A percentile compares a stretch with the other conserved stretches of the same genome.
These are phyloP conservation scores for Charanyca ferruginea DNA, from an alignment of 2,888 invertebrate genomes.

Conservation along the genomic window DNA sequence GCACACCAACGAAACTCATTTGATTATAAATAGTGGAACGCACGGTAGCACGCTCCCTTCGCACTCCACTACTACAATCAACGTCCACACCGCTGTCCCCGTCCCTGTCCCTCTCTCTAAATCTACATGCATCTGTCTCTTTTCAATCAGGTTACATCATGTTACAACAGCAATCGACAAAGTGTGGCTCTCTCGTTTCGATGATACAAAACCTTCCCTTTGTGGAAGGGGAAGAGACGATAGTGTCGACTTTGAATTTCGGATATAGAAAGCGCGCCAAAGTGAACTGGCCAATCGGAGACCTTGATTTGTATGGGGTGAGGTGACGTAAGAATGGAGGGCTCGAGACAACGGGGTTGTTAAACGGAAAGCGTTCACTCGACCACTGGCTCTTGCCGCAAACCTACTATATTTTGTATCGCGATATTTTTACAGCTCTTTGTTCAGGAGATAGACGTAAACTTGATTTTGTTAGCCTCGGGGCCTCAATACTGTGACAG, in stretches of 20 bases:
- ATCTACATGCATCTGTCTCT: conserved; percentile 72
- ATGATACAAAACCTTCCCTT: conserved; percentile 66
- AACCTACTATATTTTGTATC: conserved; percentile 80
- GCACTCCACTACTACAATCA: conserved; percentile 88
- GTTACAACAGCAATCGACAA: conserved; percentile 76
- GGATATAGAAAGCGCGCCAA: conserved; percentile 88
- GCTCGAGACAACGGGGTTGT: conserved; percentile 86
- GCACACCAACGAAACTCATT: conserved; percentile 84
- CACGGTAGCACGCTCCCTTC: conserved; percentile 91
- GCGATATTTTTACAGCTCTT: conserved; percentile 86
- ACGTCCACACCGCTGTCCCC: conserved; percentile 78
- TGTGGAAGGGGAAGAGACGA: conserved; percentile 75
- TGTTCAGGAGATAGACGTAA: conserved; percentile 83
- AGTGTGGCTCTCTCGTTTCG: conserved; percentile 78
- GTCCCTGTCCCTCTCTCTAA: conserved; percentile 74
- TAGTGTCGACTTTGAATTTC: conserved; percentile 73
- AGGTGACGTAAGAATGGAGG: conserved; percentile 87
- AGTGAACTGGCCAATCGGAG: conserved; percentile 82
- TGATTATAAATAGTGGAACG: conserved; percentile 91
- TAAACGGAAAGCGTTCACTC: conserved; percentile 88
- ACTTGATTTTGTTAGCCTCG: conserved; percentile 83
- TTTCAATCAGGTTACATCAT: conserved; percentile 86
- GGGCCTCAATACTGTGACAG: conserved; percentile 78
- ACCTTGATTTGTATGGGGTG: conserved; percentile 84
- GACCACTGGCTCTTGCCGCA: conserved; percentile 82